Evolutionary conservation across 2,113 vertebrate genomes (phyloP).

Genomic region (Hippolais icterina): DNA sequence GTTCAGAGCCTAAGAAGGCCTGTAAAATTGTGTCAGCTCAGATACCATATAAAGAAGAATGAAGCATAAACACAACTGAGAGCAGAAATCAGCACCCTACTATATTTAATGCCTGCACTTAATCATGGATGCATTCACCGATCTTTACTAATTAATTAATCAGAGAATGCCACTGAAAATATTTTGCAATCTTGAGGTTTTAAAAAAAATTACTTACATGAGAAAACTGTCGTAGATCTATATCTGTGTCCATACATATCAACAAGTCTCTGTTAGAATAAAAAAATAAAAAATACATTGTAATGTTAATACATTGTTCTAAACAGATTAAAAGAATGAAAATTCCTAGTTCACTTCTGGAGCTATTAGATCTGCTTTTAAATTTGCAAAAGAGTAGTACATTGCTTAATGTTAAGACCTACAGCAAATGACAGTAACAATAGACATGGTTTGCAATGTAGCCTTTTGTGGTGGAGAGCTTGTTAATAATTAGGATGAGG

Average conservation of each 20-base stretch:
- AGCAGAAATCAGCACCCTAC: not conserved
- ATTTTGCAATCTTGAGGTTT: not conserved
- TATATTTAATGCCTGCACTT: not conserved
- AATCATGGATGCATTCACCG: not conserved
- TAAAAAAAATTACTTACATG: not conserved
- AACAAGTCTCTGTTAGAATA: not conserved
- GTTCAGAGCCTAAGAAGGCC: not conserved
- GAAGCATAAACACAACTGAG: not conserved
- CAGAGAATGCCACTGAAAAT: conserved; percentile 18
- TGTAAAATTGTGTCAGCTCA: conserved; percentile 29
- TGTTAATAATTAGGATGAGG: conserved; percentile 61
- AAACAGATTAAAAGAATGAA: conserved; percentile 16
- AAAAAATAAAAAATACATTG: not conserved
- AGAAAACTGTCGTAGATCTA: not conserved
- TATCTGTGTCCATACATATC: not conserved
- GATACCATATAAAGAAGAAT: not conserved
- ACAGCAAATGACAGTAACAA: conserved; percentile 19
- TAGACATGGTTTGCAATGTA: conserved; percentile 21
- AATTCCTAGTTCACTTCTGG: conserved; percentile 50
- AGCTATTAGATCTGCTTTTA: conserved; percentile 51
- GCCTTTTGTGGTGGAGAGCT: conserved; percentile 53
- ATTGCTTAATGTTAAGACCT: conserved; percentile 23
- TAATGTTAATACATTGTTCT: conserved; percentile 36
- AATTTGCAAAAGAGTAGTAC: conserved; percentile 10
- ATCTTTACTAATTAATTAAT: conserved; percentile 6